Evolutionary conservation across 2,797 vertebrate species (phyloP).

Genomic region (Pseudotriccus pelzelni): DNA sequence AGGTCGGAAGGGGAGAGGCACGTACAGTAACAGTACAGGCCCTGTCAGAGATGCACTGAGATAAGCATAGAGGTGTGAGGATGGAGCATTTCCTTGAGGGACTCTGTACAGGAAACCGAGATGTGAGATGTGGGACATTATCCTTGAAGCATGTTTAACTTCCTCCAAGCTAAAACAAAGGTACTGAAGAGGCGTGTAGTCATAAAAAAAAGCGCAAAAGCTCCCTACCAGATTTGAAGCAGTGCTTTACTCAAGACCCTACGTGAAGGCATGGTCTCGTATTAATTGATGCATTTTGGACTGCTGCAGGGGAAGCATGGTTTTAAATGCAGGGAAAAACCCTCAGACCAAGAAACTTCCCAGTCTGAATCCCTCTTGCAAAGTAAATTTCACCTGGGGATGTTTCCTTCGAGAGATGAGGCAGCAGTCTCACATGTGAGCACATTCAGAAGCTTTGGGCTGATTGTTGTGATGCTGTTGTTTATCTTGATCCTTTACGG

Average conservation of each 20-base stretch:
- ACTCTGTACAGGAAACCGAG: background rate
- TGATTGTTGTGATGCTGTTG: background rate
- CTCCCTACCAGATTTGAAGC: background rate
- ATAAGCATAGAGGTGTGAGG: background rate
- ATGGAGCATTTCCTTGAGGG: background rate
- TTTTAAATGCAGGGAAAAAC: background rate
- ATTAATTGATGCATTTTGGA: background rate
- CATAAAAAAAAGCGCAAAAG: background rate
- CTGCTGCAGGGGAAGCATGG: background rate
- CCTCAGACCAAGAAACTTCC: background rate
- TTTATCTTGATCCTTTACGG: background rate
- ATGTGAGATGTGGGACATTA: background rate
- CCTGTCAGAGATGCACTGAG: background rate
- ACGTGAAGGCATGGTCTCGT: accelerated
- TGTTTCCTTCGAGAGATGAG: background rate
- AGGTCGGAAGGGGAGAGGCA: background rate
- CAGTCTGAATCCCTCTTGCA: background rate
- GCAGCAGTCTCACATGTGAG: background rate
- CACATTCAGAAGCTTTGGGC: background rate
- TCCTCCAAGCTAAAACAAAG: background rate
- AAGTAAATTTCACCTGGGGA: background rate
- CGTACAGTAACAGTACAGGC: accelerated
- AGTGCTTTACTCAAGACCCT: background rate
- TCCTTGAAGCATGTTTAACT: background rate
- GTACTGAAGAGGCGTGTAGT: background rate